Percentiles rank a stretch among this genome's conserved stretches.
phyloP scores from a whole-genome alignment of 2,888 invertebrate species.

The Platynereis dumerilii region DNA sequence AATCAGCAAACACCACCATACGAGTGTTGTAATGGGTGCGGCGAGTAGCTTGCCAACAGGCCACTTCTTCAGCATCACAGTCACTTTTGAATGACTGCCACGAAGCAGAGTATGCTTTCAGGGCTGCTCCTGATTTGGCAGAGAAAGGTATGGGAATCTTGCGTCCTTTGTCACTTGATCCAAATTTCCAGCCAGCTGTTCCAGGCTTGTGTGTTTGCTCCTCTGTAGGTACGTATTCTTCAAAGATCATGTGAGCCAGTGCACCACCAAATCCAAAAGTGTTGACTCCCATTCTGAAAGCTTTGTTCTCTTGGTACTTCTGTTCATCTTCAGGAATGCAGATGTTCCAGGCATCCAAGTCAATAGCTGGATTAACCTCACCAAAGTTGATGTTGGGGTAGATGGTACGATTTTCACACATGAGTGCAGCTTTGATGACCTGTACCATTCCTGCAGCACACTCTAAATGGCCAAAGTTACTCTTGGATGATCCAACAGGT shows the following conservation, averaged over 20 bases:
- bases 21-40: constrained; percentile 25
- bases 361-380: constrained; percentile 7
- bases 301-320: constrained; percentile 21
- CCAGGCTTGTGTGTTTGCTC: background rate
- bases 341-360: constrained; percentile 11
- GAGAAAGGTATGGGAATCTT: constrained; percentile 23
- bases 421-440: constrained; percentile 30
- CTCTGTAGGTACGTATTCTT: constrained; percentile 23
- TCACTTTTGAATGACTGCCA: constrained; percentile 25
- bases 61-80: constrained; percentile 28
- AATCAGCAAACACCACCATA: constrained; percentile 24
- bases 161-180: constrained; percentile 14
- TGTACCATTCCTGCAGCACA: constrained; percentile 30
- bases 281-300: constrained; percentile 27
- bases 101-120: constrained; percentile 15
- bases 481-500: constrained; percentile 29
- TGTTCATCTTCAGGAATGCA: constrained; percentile 20
- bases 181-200: constrained; percentile 28
- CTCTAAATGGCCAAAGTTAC: constrained; percentile 31
- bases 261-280: constrained; percentile 33
- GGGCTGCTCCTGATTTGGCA: constrained; percentile 28
- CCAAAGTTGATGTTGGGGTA: constrained; percentile 29
- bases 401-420: constrained; percentile 18
- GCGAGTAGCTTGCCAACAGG: constrained; percentile 21
- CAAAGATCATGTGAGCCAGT: constrained; percentile 29